Percentiles rank a stretch among this genome's conserved stretches.
Evolutionary conservation across 1,140 invertebrate species (phyloP).

Genomic region (Ceratitis capitata): DNA sequence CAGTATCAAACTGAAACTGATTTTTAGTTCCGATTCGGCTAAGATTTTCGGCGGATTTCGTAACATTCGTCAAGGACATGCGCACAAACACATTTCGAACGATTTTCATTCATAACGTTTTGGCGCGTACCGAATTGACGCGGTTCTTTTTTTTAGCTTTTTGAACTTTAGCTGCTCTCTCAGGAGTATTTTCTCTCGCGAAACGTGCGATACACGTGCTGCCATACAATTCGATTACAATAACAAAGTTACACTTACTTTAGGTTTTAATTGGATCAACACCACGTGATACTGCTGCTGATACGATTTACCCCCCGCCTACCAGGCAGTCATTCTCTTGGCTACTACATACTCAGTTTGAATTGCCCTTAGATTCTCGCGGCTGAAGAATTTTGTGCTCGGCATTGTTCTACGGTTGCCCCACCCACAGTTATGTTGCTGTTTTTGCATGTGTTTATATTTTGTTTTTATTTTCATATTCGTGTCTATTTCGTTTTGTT

Average conservation of each 20-base stretch:
- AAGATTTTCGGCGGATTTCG: background rate
- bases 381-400: background rate
- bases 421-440: background rate
- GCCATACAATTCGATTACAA: slow-evolving; percentile 39
- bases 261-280: slow-evolving; percentile 40
- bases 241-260: slow-evolving; percentile 37
- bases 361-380: background rate
- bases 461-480: background rate
- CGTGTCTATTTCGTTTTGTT: slow-evolving; percentile 21
- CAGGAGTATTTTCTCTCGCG: background rate
- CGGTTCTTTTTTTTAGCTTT: background rate
- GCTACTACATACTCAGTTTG: background rate
- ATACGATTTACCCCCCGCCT: background rate
- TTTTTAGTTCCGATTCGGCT: too few species aligned
- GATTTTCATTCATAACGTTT: slow-evolving; percentile 38
- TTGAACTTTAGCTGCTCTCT: background rate
- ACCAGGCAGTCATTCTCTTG: background rate
- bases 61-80: background rate
- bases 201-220: slow-evolving; percentile 31
- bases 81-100: background rate
- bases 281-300: slow-evolving; percentile 38
- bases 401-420: background rate
- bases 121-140: background rate
- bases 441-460: background rate
- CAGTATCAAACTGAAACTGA: background rate